These are phyloP conservation scores for Pyrocephalus nanus DNA, from an alignment of 2,797 vertebrate species.

Conservation along the genomic window DNA sequence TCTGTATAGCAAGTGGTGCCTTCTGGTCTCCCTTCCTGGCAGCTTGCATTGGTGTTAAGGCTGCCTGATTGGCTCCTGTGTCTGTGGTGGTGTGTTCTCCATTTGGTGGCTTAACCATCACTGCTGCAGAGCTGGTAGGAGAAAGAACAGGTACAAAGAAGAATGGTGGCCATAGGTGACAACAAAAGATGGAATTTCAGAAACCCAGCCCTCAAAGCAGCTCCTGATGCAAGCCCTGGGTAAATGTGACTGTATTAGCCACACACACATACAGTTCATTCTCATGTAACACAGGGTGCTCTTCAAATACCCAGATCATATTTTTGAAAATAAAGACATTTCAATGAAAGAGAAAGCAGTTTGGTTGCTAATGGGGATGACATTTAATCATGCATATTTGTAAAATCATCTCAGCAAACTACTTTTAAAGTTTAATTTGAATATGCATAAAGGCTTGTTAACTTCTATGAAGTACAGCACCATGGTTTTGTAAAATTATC, in stretches of 20 bases:
- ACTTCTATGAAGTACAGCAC: not conserved
- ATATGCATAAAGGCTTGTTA: not conserved
- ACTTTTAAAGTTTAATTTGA: not conserved
- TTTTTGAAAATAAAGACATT: not conserved
- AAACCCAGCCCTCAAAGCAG: not conserved
- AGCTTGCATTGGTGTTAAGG: rapidly evolving
- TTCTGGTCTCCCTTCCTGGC: not conserved
- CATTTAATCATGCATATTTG: not conserved
- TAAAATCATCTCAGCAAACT: not conserved
- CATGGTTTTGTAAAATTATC: not conserved
- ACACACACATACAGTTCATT: not conserved
- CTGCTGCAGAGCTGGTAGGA: not conserved
- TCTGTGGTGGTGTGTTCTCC: rapidly evolving
- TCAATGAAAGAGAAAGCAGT: not conserved
- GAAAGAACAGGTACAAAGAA: not conserved
- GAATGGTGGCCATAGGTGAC: rapidly evolving
- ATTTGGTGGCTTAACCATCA: not conserved
- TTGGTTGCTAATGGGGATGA: not conserved
- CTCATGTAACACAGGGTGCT: not conserved
- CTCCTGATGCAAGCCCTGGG: rapidly evolving
- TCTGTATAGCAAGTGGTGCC: rapidly evolving
- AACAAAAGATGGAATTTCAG: not conserved
- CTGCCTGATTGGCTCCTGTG: not conserved
- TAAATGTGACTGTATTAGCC: not conserved
- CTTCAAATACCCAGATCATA: not conserved